These are phyloP conservation scores for Habroteleia sp. DNA, from an alignment of 2,888 invertebrate species.

Conservation along the genomic window DNA sequence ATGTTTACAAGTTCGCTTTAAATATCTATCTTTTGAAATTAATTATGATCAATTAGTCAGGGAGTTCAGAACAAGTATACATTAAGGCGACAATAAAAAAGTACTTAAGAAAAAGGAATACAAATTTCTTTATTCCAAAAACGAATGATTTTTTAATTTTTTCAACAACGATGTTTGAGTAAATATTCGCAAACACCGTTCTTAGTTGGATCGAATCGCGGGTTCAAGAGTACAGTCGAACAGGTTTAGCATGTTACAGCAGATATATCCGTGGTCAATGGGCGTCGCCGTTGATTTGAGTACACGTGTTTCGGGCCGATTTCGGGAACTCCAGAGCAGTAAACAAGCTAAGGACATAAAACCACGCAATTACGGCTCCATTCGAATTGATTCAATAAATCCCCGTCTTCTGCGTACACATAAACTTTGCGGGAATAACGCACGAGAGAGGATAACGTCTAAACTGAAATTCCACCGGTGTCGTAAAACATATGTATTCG, in stretches of 20 bases:
- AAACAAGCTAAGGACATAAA: conserved; percentile 33
- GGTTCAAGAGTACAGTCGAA: conserved; percentile 47
- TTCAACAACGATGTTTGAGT: conserved; percentile 27
- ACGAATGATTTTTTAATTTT: no score
- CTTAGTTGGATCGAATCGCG: conserved; percentile 16
- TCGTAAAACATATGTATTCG: conserved; percentile 55
- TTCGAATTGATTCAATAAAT: conserved; percentile 53
- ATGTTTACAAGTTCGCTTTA: no score
- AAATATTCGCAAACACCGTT: conserved; percentile 31
- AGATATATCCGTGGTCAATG: conserved; percentile 36
- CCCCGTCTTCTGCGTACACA: conserved; percentile 7
- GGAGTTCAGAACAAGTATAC: no score
- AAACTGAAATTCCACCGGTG: conserved; percentile 53
- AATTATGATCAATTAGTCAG: no score
- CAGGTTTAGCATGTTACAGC: conserved; percentile 43
- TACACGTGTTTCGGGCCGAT: conserved; percentile 19
- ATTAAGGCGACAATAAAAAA: no score
- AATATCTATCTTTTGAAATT: no score
- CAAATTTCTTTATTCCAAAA: no score
- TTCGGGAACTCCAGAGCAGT: conserved; percentile 30
- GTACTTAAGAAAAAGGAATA: no score
- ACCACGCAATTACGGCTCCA: conserved; percentile 42
- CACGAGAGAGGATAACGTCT: conserved; percentile 55
- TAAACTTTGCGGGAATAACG: conserved; percentile 28
- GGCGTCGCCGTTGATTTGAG: conserved; percentile 13